Evolutionary conservation across 2,113 vertebrate species (phyloP), one percentile per base, ranked within the genome.

Genomic region (Formicarius rufipectus): DNA sequence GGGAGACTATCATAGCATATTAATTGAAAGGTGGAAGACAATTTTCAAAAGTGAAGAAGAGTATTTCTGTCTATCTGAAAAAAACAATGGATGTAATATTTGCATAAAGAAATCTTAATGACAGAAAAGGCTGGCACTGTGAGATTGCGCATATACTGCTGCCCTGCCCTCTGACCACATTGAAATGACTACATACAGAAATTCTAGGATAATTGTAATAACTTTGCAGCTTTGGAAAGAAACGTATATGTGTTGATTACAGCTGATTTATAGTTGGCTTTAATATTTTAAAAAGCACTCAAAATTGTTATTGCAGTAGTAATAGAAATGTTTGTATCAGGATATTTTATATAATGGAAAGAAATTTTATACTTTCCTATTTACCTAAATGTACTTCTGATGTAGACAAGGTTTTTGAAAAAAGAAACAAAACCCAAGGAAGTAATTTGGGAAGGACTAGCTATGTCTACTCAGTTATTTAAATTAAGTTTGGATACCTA

Each of bases 111-210:
- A 93, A 91, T 40, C 21, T 6, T 12, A 24, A 21, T 0, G 4
- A 63, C 1, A 66, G 33, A 49, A 59, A 53, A 74, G 33, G n/a
- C 24, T 47, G 56, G 28, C 6, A 7, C 22, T 12, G 28, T 4
- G 3, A 52, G 30, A 31, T 5, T 50, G 49, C 60, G 31, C 33
- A 64, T 0, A 1, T 17, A 7, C 22, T n/a, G 31, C 1, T 60
- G 45, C 30, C 30, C n/a, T n/a, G 31, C 30, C 35, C 37, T 69
- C 63, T 73, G 64, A 56, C 45, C 76, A 69, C 63, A 37, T 6
- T 2, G 0, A 64, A 60, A 80, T 12, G 4, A 55, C 35, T 45
- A 37, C 39, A 56, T 9, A 25, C 7, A 76, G 40, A 89, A 86
- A 53, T 31, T 53, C 58, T 68, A 52, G 49, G 42, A 8, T 33